Conservation (phyloP, 2,888 invertebrate species). For the Aromia moschata region DNA sequence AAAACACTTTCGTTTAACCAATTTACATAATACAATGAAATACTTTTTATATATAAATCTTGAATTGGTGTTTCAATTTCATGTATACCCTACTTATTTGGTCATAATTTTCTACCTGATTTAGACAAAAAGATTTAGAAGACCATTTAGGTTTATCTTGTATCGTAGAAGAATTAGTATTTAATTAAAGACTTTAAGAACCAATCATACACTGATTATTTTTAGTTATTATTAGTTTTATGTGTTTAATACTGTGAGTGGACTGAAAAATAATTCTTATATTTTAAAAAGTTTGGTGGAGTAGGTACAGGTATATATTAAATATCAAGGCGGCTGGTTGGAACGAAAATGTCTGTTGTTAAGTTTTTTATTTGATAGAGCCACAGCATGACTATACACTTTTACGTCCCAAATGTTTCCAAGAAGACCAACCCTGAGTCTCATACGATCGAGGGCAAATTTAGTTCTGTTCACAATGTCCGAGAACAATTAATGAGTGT, state of each 20-base stretch:
- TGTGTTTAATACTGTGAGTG: no score
- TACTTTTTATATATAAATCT: not conserved
- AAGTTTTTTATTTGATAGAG: slow-evolving; percentile 38
- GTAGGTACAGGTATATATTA: not conserved
- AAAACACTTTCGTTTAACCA: slow-evolving; percentile 6
- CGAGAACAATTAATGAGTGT: not conserved
- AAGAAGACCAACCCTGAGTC: slow-evolving; percentile 36
- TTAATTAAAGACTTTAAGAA: no score
- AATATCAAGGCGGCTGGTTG: not conserved
- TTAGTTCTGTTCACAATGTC: not conserved
- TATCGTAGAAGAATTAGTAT: no score
- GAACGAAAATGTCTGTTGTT: slow-evolving; percentile 11
- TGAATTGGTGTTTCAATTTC: slow-evolving; percentile 5
- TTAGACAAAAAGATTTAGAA: no score
- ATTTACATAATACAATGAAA: slow-evolving; percentile 5
- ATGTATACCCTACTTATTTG: no score
- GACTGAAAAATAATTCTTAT: no score
- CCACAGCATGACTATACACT: slow-evolving; percentile 38
- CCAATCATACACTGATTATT: no score
- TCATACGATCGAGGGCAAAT: not conserved
- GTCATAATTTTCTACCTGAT: no score
- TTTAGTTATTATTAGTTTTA: no score
- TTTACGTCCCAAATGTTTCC: slow-evolving; percentile 37
- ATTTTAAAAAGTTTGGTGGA: not conserved
- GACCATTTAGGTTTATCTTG: no score